Evolutionary conservation across 1,140 invertebrate species (phyloP), one percentile per base, ranked within the genome.

Genomic region (Sinella curviseta): DNA sequence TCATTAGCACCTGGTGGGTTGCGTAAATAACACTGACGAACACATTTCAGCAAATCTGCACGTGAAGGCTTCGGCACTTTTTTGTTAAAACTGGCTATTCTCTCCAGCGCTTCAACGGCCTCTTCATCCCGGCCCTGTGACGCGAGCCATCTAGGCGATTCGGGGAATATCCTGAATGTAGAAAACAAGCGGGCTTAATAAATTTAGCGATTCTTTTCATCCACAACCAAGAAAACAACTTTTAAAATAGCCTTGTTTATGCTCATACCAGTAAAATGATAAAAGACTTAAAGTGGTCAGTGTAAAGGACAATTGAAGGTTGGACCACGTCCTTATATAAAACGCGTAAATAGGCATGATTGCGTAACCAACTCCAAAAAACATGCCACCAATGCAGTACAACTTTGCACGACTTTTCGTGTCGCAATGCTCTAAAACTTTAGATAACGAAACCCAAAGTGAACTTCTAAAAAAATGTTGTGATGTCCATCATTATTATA

Each of bases 301-400:
- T 0, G 93, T 92, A 54, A 93, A 88, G 17, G 91, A 90, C 36
- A 94, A 87, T 85, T 94, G 92, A 17, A 95, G 86, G 33, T 90
- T 86, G 79, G 92, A 89, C 92, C 93, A 95, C 81, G 93, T 89
- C 36, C 91, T 90, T 55, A 94, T 87, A 20, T 91, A 85, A 84
- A 92, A 92, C 16, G 92, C 94, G 77, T 93, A 87, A 0, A 91
- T 89, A 0, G 93, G 90, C 0, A 94, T 91, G 0, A 90, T 88
- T 79, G 94, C 91, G 81, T 94, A 93, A 14, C 92, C 92, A 93
- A 92, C 83, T 92, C 89, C 86, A 33, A 70, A 70, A 70, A 70
- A 70, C 31, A 70, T 31, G 2, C 65, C 65, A 33, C 26, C 2
- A 33, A 70, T 70, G 65, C 26, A 33, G 31, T 70, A 70, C 2